Percentiles rank a stretch among this genome's conserved stretches.
Evolutionary conservation across 2,888 invertebrate genomes (phyloP).

Genomic region (Sesia bembeciformis): DNA sequence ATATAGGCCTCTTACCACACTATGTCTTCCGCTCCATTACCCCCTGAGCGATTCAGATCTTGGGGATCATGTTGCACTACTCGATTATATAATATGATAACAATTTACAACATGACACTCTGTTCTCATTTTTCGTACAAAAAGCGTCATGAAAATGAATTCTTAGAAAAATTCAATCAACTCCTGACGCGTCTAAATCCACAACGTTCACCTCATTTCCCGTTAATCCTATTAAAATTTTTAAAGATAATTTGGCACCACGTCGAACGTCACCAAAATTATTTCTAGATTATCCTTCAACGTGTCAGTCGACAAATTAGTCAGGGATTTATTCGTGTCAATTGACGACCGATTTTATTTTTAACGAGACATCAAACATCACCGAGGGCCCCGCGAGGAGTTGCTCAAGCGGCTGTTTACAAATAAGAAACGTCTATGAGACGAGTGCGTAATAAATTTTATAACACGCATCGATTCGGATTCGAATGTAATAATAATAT

Average conservation of each 20-base stretch:
- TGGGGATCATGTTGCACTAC: no score
- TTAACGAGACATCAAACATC: constrained; percentile 72
- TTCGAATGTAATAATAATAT: constrained; percentile 72
- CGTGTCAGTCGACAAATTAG: constrained; percentile 68
- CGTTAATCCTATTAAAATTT: constrained; percentile 59
- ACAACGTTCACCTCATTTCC: constrained; percentile 15
- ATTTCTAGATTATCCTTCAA: constrained; percentile 51
- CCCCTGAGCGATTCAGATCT: no score
- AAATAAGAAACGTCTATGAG: constrained; percentile 63
- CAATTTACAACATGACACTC: no score
- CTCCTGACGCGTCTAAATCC: constrained; percentile 13
- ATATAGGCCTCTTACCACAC: no score
- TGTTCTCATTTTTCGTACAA: background rate
- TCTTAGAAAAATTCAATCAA: constrained; percentile 13
- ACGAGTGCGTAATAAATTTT: constrained; percentile 72
- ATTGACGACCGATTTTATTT: constrained; percentile 65
- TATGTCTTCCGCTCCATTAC: no score
- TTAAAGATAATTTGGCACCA: constrained; percentile 42
- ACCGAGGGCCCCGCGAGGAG: constrained; percentile 49
- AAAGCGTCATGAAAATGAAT: background rate
- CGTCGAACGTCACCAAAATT: constrained; percentile 42
- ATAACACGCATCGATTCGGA: constrained; percentile 67
- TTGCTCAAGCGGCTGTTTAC: constrained; percentile 67
- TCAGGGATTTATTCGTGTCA: constrained; percentile 62
- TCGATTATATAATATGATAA: no score